Evolutionary conservation across 2,113 vertebrate species (phyloP), one percentile per base, ranked within the genome.

Genomic region (Pantherophis guttatus): DNA sequence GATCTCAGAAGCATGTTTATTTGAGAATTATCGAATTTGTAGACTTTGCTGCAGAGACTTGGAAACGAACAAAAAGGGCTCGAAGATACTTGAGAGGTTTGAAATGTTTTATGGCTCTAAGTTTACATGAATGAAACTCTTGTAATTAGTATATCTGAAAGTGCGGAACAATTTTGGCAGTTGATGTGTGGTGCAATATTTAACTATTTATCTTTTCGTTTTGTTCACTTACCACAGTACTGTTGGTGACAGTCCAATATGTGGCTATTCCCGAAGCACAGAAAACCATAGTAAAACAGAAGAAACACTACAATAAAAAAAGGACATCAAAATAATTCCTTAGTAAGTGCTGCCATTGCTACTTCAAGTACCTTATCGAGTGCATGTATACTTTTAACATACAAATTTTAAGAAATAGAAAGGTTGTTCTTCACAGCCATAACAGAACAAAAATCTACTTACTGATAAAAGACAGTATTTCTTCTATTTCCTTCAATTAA

Each of bases 261-360:
- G 86, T 95, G 93, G 95, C 96, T 94, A 96, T 96, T 87, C 95
- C 81, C 94, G 97, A 94, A 92, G 92, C 57, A 0, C 97, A 97
- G 94, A 98, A 98, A 13, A 90, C 97, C 94, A 98, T 89, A 19
- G 97, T 95, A 9, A 97, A 98, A 93, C 98, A 97, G 94, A 97
- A 96, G 96, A 98, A 97, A 13, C 95, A 97, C 98, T 98, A 94
- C 55, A 58, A 92, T 29, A 88, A 87, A 92, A 92, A 50, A 12
- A 93, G 94, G 93, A 55, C 12, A 59, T 94, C 88, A 95, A 87
- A 93, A 94, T 93, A 54, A 91, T 9, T 65, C 0, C 62, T 87
- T 94, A 85, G 65, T 91, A 94, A 94, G 88, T 1, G 44, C 26
- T 81, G 33, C 5, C 2, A 81, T 2, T 48, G 62, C 19, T 15